Conservation (phyloP, 2,113 vertebrate genomes). For the Physeter macrocephalus region DNA sequence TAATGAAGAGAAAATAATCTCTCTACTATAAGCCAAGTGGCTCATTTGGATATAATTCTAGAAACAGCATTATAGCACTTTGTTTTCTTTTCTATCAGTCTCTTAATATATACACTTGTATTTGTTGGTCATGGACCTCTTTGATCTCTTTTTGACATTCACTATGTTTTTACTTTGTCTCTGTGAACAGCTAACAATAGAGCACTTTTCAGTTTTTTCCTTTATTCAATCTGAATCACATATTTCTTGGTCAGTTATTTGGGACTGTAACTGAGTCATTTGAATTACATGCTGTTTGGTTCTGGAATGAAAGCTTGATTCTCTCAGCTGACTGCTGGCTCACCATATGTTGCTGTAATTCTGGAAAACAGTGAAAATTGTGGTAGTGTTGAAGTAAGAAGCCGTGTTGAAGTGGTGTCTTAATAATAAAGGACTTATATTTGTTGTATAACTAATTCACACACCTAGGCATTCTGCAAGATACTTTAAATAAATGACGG, state of each 20-base stretch:
- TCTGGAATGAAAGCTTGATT: background rate
- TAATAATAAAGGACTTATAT: background rate
- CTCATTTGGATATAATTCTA: background rate
- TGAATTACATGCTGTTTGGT: background rate
- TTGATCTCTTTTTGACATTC: background rate
- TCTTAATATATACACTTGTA: background rate
- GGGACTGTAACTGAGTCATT: background rate
- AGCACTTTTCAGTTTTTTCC: background rate
- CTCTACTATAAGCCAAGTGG: background rate
- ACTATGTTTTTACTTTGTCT: background rate
- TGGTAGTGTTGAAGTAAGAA: background rate
- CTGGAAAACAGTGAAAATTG: background rate
- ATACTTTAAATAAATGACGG: background rate
- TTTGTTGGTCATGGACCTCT: background rate
- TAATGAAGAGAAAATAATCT: background rate
- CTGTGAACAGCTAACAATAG: background rate
- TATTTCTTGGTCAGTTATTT: background rate
- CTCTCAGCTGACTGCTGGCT: background rate
- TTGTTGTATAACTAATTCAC: background rate
- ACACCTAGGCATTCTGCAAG: background rate
- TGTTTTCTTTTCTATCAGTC: background rate
- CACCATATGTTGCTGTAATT: background rate
- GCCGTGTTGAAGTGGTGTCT: background rate
- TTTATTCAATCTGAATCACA: background rate
- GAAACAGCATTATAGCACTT: background rate